Evolutionary conservation across 2,888 invertebrate genomes (phyloP).

Genomic region (Tupiocoris notatus): DNA sequence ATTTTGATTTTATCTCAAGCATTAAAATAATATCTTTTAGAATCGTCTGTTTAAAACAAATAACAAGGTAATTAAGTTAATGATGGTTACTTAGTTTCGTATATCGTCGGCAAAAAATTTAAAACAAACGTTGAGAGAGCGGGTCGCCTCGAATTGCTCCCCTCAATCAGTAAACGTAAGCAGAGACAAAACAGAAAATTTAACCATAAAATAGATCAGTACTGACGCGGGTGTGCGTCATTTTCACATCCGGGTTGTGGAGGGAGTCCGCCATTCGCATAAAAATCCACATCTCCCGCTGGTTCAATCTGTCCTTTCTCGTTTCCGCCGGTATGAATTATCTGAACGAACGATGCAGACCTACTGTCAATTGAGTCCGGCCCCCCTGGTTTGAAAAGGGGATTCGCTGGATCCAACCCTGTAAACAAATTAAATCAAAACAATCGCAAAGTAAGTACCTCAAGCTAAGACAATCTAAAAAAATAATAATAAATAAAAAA

Average conservation of each 20-base stretch:
- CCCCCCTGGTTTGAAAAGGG: slow-evolving; percentile 66
- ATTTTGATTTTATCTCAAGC: neutral
- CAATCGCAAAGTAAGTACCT: no score
- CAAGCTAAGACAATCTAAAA: no score
- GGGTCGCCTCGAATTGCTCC: no score
- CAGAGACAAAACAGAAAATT: no score
- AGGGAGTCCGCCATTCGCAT: slow-evolving; percentile 57
- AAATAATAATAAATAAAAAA: neutral
- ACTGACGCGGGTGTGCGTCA: slow-evolving; percentile 49
- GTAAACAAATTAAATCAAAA: neutral
- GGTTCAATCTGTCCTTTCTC: slow-evolving; percentile 56
- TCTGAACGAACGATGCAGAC: slow-evolving; percentile 71
- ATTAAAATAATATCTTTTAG: no score
- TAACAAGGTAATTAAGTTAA: no score
- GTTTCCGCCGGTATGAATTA: slow-evolving; percentile 59
- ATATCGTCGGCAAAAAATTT: no score
- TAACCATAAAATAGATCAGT: no score
- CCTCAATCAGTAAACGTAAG: no score
- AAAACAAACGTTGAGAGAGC: no score
- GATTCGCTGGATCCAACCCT: slow-evolving; percentile 81
- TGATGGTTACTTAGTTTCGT: no score
- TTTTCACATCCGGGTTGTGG: slow-evolving; percentile 56
- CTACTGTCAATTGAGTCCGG: slow-evolving; percentile 64
- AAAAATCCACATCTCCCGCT: slow-evolving; percentile 59
- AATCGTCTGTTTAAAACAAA: no score